A percentile compares a stretch with the other conserved stretches of the same genome.
These are phyloP conservation scores for Poeciliopsis turneri DNA, from an alignment of 2,797 vertebrate species.

Conservation along the genomic window DNA sequence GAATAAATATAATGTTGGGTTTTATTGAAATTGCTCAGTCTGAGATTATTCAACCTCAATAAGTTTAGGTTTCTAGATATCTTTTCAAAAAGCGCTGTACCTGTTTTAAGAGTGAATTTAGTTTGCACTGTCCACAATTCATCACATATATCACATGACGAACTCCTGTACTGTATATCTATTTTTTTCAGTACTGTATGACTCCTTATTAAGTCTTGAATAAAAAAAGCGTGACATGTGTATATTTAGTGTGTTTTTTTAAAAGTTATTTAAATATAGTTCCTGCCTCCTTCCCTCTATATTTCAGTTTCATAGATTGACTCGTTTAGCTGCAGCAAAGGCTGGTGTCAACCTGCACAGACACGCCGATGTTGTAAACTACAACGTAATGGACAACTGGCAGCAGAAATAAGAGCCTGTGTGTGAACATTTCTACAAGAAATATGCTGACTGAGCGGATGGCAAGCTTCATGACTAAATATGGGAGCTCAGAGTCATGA, in stretches of 20 bases:
- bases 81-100: not conserved
- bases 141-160: not conserved
- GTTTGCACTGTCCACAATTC: constrained; percentile 19
- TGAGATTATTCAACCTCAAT: not conserved
- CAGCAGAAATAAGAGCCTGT: not conserved
- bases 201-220: not conserved
- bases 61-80: not conserved
- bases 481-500: not conserved
- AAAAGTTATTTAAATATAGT: constrained; percentile 9
- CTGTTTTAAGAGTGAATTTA: not conserved
- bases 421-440: constrained; percentile 9
- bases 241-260: constrained; percentile 10
- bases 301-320: not conserved
- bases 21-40: not conserved
- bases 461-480: not conserved
- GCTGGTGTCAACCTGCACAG: constrained; percentile 18
- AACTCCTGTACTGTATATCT: not conserved
- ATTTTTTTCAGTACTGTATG: not conserved
- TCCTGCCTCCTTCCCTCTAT: not conserved
- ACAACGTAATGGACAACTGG: not conserved
- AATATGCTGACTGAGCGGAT: constrained; percentile 6
- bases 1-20: not conserved
- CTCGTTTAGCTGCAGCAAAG: constrained; percentile 6
- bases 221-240: not conserved
- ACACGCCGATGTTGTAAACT: constrained; percentile 10